Evolutionary conservation across 2,888 invertebrate species (phyloP), one percentile per base, ranked within the genome.

Genomic region (Desoria tigrina): DNA sequence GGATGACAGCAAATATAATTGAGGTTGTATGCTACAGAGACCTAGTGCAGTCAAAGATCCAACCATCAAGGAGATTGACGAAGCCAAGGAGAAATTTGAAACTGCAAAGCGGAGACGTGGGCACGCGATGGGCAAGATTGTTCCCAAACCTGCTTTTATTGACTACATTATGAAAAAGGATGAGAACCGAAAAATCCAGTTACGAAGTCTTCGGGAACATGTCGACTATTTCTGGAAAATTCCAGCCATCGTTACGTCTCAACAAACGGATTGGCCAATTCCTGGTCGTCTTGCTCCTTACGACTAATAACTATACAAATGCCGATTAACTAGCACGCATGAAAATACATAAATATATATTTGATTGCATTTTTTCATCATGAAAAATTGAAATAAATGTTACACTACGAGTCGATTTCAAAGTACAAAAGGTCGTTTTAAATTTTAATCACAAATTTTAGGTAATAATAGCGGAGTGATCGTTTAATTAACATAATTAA

Each of bases 191-290:
- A 57, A 57, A 39, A 42, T 57, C 4, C 59, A 63, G 51, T 53
- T 75, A 11, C 61, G 68, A 58, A 63, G 60, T n/a, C 61, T 73
- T 7, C 56, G 59, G 42, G 72, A 75, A 50, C 68, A 72, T 37
- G 61, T 75, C 53, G 57, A 67, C 39, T 23, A 56, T 0, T 72
- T 61, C 62, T 71, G 71, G 68, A 59, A 63, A 14, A 65, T 69
- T 9, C 72, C 73, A 1, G 54, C 59, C 6, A 56, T 63, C 6
- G 37, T 59, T 14, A 59, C 65, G 2, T 45, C 58, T 6, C 61
- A 59, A 9, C 61, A 66, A 37, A 63, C 58, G 2, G 65, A 71
- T n/a, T 71, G 67, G 67, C 71, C 71, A n/a, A 57, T 65, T n/a
- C 63, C 63, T 18, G 49, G 68, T 32, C 60, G 59, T 54, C 55